Evolutionary conservation across 2,113 vertebrate species (phyloP), one percentile per base, ranked within the genome.

Genomic region (Lates calcarifer): DNA sequence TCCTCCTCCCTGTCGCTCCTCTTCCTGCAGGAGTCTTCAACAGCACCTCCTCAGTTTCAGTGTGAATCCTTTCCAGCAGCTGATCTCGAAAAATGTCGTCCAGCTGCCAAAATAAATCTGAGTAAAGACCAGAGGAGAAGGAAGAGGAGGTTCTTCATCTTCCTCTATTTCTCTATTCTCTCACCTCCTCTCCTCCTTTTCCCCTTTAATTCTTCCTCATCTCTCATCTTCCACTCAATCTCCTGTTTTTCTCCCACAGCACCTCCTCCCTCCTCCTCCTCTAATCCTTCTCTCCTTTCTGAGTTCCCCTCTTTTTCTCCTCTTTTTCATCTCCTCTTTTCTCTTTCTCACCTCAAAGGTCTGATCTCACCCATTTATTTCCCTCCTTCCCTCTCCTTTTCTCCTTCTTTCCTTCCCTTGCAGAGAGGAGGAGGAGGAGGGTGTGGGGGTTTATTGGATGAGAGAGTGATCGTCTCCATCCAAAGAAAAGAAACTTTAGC

Each of bases 401-500:
- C 5, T 53, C 9, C n/a, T n/a, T n/a, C 7, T 51, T 9, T 47
- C 51, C 56, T 57, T 4, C 8, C 14, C 55, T 57, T 8, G 28
- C 14, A 9, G 26, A n/a, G 31, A 24, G 7, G 29, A 33, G 22
- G 47, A 24, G 12, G 43, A 18, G 11, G 3, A 12, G 18, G 4
- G 1, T n/a, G 10, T 11, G 22, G 22, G 11, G 10, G 22, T 24
- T 24, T 53, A 24, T 53, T 53, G 51, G 51, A 53, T 24, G 51
- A 24, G 51, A 61, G 61, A 68, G 14, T 17, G 29, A 55, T 41
- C 6, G 6, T 64, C 55, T 63, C 14, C 12, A 20, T 88, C 90
- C 92, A 93, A 92, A 90, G 85, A 82, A 91, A 92, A 90, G 89
- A 93, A 93, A 91, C 79, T 63, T 24, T 57, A 89, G 41, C 61